Evolutionary conservation across 1,140 invertebrate genomes (phyloP), one percentile per base, ranked within the genome.

Genomic region (Dysdera silvatica): DNA sequence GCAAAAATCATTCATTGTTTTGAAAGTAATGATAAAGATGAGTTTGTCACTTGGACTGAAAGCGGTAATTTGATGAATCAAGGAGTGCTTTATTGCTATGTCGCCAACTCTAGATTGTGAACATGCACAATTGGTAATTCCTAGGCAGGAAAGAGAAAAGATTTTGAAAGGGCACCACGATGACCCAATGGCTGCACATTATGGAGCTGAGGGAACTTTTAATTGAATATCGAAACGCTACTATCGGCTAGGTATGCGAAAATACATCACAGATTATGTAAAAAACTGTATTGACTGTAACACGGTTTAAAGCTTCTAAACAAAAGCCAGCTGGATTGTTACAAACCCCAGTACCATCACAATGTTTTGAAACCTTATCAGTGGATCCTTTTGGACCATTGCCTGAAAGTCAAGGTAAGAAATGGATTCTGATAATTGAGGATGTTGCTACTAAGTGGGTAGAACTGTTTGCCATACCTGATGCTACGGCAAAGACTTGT

Each of bases 191-290:
- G 28, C n/a, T 45, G 41, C 35, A 2, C 63, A 65, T n/a, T 65
- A 60, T 31, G 26, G 35, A 7, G 29, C 14, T 28, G n/a, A 33
- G 3, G 23, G 29, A 28, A 63, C 40, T 28, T 56, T 40, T 10
- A 12, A 33, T 5, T 2, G 35, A 32, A 59, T 51, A 23, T 4
- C 29, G 18, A 12, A 0, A 4, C 28, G 41, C 6, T 64, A 53
- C 24, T 58, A 37, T 10, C 49, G 14, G 12, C 2, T 31, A 20
- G 45, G 31, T 2, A 55, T 64, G 40, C n/a, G 29, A 48, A 58
- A 41, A 23, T 49, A n/a, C 20, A 52, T 40, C n/a, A n/a, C 41
- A 14, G 55, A 65, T 4, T 65, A 65, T 59, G 47, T 65, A 8
- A 31, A 48, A 51, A 49, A 20, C 31, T 63, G 61, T 31, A 14